phyloP scores from a whole-genome alignment of 2,797 vertebrate genomes.

The Hydrocynus forskahlii region DNA sequence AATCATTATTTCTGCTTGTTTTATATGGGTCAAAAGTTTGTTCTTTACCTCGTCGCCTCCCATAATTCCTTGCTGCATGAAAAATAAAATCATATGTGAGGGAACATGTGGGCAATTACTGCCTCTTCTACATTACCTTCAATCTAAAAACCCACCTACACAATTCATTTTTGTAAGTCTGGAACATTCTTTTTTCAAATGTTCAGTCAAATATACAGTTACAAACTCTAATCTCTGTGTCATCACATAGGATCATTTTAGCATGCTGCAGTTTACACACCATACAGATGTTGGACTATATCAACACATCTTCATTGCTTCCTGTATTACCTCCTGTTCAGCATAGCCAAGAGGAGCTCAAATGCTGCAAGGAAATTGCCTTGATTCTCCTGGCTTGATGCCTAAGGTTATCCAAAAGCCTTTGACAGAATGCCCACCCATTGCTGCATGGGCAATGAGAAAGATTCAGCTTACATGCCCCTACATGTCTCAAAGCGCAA shows the following conservation, averaged over 20 bases:
- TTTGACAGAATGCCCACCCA: background rate
- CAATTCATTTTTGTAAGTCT: background rate
- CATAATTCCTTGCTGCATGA: conserved; percentile 99
- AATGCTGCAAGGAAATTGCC: conserved; percentile 4
- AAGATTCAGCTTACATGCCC: background rate
- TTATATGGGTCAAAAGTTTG: conserved; percentile 19
- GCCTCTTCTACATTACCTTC: background rate
- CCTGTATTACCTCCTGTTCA: conserved; percentile 10
- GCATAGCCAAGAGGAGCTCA: conserved; percentile 1
- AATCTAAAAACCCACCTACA: background rate
- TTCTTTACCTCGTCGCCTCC: conserved; percentile 98
- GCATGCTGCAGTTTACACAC: conserved; percentile 10
- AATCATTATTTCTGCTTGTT: conserved; percentile 5
- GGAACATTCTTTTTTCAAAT: background rate
- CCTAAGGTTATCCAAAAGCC: conserved; percentile 1
- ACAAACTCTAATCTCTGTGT: background rate
- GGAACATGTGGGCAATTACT: conserved; percentile 15
- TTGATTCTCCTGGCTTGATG: conserved; percentile 15
- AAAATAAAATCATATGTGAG: conserved; percentile 78
- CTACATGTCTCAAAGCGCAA: background rate
- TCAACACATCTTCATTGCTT: conserved; percentile 23
- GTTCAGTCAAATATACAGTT: background rate
- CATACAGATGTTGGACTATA: conserved; percentile 26
- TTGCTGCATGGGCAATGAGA: background rate
- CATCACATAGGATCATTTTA: conserved; percentile 3